phyloP scores from a whole-genome alignment of 2,113 vertebrate genomes.

The Catharus fuscescens region DNA sequence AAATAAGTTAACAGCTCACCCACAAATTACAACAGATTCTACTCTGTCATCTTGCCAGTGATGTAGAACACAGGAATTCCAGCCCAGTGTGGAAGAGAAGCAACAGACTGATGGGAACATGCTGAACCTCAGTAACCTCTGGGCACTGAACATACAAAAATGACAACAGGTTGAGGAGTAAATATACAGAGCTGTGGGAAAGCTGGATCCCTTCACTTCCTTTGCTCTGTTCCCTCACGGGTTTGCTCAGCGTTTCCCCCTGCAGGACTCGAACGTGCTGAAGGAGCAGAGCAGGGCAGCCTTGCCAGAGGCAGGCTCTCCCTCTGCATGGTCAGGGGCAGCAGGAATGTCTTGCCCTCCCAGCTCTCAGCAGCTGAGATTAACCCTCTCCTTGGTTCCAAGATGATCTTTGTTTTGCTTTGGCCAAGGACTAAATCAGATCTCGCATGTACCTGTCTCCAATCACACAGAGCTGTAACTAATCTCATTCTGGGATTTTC shows the following conservation, averaged over 20 bases:
- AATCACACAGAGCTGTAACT: not conserved
- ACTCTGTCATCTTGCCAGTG: not conserved
- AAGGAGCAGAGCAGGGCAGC: not conserved
- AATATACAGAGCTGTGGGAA: not conserved
- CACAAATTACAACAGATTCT: not conserved
- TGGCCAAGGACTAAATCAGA: not conserved
- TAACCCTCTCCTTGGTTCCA: not conserved
- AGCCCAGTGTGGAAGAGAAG: not conserved
- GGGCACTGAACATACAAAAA: not conserved
- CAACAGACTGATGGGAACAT: not conserved
- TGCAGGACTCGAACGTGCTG: not conserved
- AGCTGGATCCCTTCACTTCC: not conserved
- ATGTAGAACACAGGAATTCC: not conserved
- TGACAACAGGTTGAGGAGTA: not conserved
- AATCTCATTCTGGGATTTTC: not conserved
- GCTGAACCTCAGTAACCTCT: not conserved
- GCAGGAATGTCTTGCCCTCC: not conserved
- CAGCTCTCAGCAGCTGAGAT: not conserved
- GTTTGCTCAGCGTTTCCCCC: not conserved
- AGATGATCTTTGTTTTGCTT: not conserved
- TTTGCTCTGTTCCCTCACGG: not conserved
- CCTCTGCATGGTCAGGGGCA: not conserved
- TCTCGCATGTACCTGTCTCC: not conserved
- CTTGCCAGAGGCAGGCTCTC: not conserved
- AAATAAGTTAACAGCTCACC: not conserved